Evolutionary conservation across 1,140 invertebrate genomes (phyloP).

Genomic region (Drosophila micromelanica): DNA sequence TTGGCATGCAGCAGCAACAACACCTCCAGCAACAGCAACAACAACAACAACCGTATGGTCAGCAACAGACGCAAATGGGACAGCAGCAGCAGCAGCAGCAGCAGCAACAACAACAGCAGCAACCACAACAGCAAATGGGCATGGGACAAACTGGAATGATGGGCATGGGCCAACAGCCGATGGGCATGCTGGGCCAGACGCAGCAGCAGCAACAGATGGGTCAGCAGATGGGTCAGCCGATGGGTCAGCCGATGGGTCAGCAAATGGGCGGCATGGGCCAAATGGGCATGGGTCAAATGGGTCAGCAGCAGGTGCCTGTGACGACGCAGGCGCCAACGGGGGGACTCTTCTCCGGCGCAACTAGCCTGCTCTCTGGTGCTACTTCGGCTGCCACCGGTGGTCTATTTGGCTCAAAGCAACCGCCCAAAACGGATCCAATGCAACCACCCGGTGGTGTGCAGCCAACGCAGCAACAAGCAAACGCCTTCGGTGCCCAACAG

Average conservation of each 20-base stretch:
- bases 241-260: slow-evolving; percentile 79
- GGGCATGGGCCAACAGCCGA: slow-evolving; percentile 57
- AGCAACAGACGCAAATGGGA: slow-evolving; percentile 80
- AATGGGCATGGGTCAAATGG: slow-evolving; percentile 51
- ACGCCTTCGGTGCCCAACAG: slow-evolving; percentile 76
- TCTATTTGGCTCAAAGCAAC: slow-evolving; percentile 84
- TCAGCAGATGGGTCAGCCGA: slow-evolving; percentile 81
- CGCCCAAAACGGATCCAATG: slow-evolving; percentile 84
- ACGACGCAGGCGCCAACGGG: slow-evolving; percentile 75
- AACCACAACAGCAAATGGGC: slow-evolving; percentile 77
- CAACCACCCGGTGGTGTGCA: slow-evolving; percentile 83
- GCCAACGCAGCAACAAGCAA: slow-evolving; percentile 84
- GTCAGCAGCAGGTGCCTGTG: slow-evolving; percentile 78
- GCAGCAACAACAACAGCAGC: slow-evolving; percentile 78
- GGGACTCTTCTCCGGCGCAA: slow-evolving; percentile 83
- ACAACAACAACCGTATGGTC: slow-evolving; percentile 73
- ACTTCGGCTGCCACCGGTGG: slow-evolving; percentile 84
- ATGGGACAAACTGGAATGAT: slow-evolving; percentile 49
- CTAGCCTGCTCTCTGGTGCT: slow-evolving; percentile 84
- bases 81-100: slow-evolving; percentile 73
- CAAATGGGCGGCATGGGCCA: slow-evolving; percentile 50
- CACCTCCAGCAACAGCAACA: slow-evolving; percentile 74
- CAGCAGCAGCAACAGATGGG: slow-evolving; percentile 63
- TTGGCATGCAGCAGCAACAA: slow-evolving; percentile 85
- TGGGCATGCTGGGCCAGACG: slow-evolving; percentile 67